These are phyloP conservation scores for Xiphophorus hellerii DNA, from an alignment of 2,113 vertebrate species.

Conservation along the genomic window DNA sequence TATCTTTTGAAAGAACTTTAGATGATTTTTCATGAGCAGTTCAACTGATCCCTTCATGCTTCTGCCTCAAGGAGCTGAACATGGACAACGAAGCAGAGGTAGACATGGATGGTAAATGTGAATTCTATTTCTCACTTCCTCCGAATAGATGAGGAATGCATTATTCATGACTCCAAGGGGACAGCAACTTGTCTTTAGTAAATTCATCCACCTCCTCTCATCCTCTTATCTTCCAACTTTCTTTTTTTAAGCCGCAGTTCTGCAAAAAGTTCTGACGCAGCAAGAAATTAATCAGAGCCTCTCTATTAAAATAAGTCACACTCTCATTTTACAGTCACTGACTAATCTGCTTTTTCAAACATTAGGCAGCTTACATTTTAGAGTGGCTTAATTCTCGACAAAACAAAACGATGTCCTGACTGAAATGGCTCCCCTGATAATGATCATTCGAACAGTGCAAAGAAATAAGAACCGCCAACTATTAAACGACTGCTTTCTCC, in stretches of 20 bases:
- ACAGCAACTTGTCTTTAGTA: constrained; percentile 78
- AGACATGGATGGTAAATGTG: constrained; percentile 74
- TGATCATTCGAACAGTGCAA: neutral
- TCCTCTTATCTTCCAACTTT: constrained; percentile 49
- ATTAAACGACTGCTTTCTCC: neutral
- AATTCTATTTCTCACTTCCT: constrained; percentile 78
- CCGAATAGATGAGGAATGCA: constrained; percentile 75
- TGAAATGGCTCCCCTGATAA: neutral
- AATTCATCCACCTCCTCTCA: constrained; percentile 69
- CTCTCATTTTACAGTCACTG: constrained; percentile 36
- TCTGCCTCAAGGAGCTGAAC: constrained; percentile 24
- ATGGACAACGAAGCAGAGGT: constrained; percentile 51
- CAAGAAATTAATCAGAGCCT: constrained; percentile 72
- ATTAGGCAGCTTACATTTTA: constrained; percentile 22
- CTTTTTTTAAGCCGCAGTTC: constrained; percentile 65
- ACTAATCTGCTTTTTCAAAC: constrained; percentile 40
- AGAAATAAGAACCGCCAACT: neutral
- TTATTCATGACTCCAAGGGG: constrained; percentile 80
- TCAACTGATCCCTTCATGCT: constrained; percentile 47
- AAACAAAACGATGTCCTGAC: neutral
- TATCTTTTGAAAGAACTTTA: constrained; percentile 64
- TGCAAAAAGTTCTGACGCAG: constrained; percentile 74
- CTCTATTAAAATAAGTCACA: constrained; percentile 30
- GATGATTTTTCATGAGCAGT: constrained; percentile 45
- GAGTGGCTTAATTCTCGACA: constrained; percentile 22